Percentiles rank a stretch among this genome's conserved stretches.
Evolutionary conservation across 2,797 vertebrate genomes (phyloP).

Genomic region (Tangara arthus): DNA sequence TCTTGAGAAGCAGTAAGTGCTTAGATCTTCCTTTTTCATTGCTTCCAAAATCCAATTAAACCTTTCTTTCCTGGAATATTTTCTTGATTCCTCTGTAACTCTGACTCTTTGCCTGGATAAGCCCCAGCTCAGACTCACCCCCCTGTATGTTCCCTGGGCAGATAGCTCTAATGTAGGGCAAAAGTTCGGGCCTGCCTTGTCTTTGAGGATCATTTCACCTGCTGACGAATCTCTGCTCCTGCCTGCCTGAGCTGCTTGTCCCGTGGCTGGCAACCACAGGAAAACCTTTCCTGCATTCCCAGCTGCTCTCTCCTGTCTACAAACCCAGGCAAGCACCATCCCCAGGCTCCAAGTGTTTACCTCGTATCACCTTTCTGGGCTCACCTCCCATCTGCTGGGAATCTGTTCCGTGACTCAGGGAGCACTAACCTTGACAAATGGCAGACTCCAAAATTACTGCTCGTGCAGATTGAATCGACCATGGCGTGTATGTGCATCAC

Average conservation of each 20-base stretch:
- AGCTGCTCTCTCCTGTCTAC: constrained; percentile 46
- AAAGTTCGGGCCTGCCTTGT: constrained; percentile 19
- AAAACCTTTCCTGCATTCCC: constrained; percentile 28
- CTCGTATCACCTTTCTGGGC: not conserved
- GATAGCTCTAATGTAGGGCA: not conserved
- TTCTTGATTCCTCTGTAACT: not conserved
- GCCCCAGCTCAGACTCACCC: not conserved
- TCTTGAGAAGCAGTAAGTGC: not conserved
- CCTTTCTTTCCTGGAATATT: not conserved
- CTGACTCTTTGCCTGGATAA: not conserved
- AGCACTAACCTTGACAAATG: not conserved
- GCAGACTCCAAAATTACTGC: not conserved
- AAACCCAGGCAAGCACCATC: constrained; percentile 1
- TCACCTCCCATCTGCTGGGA: constrained; percentile 5
- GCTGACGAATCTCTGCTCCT: not conserved
- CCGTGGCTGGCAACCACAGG: not conserved
- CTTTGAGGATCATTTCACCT: constrained; percentile 1
- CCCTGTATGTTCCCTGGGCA: not conserved
- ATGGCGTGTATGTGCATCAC: rapidly evolving
- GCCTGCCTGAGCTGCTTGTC: constrained; percentile 43
- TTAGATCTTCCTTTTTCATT: not conserved
- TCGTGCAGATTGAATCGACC: not conserved
- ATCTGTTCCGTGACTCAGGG: not conserved
- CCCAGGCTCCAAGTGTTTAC: not conserved
- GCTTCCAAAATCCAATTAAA: constrained; percentile 7